Conservation (phyloP, 2,888 invertebrate genomes). For the Chironomus riparius region DNA sequence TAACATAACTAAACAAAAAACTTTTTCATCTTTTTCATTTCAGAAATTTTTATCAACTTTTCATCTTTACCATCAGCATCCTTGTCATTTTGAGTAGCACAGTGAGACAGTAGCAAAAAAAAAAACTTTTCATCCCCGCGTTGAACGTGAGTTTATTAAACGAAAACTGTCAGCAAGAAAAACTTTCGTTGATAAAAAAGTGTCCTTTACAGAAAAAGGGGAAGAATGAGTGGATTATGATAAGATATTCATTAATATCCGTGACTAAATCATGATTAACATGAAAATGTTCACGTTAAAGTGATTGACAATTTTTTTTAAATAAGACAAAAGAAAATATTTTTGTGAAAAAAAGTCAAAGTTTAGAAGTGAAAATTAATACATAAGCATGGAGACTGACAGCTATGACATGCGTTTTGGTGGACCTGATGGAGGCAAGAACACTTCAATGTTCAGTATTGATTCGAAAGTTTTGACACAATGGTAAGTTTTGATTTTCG, state of each 20-base stretch:
- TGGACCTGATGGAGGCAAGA: neutral
- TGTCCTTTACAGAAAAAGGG: neutral
- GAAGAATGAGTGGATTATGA: neutral
- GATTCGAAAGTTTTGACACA: neutral
- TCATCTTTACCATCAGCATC: neutral
- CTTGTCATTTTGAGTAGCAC: neutral
- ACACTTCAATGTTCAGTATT: neutral
- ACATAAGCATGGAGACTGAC: neutral
- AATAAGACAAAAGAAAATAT: neutral
- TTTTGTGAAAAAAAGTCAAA: neutral
- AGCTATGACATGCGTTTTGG: neutral
- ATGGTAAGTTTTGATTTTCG: neutral
- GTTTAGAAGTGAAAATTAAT: neutral
- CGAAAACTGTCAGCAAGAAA: neutral
- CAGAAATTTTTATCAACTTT: neutral
- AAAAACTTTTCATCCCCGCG: neutral
- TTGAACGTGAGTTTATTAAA: slow-evolving; percentile 8
- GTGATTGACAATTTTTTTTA: neutral
- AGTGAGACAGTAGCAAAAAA: too few species aligned
- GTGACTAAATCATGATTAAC: neutral
- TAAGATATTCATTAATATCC: neutral
- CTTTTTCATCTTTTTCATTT: neutral
- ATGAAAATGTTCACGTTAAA: neutral
- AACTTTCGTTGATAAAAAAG: neutral
- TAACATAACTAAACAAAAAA: neutral